Conservation (phyloP, 2,113 vertebrate species). For the Pongo pygmaeus region DNA sequence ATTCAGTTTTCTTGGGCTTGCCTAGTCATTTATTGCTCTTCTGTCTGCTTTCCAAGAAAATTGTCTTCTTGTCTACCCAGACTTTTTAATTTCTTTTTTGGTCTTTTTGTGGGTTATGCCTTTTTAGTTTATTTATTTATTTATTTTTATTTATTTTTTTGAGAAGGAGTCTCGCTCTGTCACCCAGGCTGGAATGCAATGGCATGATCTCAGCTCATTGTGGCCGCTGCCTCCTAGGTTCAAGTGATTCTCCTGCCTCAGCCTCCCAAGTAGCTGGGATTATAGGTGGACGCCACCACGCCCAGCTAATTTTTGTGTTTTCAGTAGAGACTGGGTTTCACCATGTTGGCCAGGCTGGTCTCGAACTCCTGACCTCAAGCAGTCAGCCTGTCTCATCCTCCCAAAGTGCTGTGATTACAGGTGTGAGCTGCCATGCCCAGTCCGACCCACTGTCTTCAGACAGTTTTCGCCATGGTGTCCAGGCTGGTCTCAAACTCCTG, state of each 20-base stretch:
- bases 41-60: slow-evolving; percentile 15
- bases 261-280: too few species aligned
- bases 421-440: neutral
- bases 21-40: neutral
- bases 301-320: too few species aligned
- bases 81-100: neutral
- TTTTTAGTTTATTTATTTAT: neutral
- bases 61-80: neutral
- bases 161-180: too few species aligned
- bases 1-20: neutral
- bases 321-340: too few species aligned
- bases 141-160: neutral
- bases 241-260: too few species aligned
- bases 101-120: neutral
- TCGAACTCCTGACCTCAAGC: neutral
- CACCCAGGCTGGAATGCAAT: too few species aligned
- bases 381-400: neutral
- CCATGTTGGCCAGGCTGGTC: neutral
- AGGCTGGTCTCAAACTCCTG: too few species aligned
- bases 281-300: too few species aligned
- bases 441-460: neutral
- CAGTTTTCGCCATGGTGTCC: neutral
- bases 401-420: neutral
- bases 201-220: too few species aligned
- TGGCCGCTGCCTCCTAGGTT: too few species aligned